Base-by-base conservation (phyloP, 2,113 vertebrate species). In the Rhodinocichla rosea region DNA sequence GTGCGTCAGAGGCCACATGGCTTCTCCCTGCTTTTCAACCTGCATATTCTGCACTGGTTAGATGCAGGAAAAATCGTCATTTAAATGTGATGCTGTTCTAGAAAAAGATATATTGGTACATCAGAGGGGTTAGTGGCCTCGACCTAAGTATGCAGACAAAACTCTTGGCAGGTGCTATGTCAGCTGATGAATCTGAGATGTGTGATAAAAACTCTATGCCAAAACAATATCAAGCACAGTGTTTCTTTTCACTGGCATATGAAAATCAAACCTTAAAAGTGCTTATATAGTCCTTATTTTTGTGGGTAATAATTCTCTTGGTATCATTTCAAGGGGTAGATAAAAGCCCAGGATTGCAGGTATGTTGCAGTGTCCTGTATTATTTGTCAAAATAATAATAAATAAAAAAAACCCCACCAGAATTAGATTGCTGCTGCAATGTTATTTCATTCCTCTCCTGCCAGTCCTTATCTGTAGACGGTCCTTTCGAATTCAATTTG, bases 1-100 rank as follows among this genome's bases (percentile, higher is more conserved):
- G 0, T 12, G 9, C 0, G 0, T 28, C 60, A 74, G 37, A 74
- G 27, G 10, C 47, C 62, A 49, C 44, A 21, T 19, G 30, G 32
- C 23, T 63, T 22, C 47, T 50, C 28, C 30, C 12, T 8, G 7
- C 22, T 52, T 84, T 70, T 33, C 60, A 89, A 1, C 28, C 24
- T 65, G 32, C 56, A 19, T 35, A 47, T 50, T 45, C 18, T 27
- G 27, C 37, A 37, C 0, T 1, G 30, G 35, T 76, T 33, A 82
- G 19, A 24, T 12, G 15, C 4, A 6, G 50, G 42, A 15, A 74
- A 87, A 87, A 12, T 10, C 27, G 35, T 23, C 35, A n/a, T 56
- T 85, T 79, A 59, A 59, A 78, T 26, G 37, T 0, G 0, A 7
- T 42, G 15, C 42, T 84, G 5, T 67, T 35, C 27, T 2, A 56